Percentiles rank a stretch among this genome's conserved stretches.
These are phyloP conservation scores for Steatornis caripensis DNA, from an alignment of 2,113 vertebrate genomes.

Conservation along the genomic window DNA sequence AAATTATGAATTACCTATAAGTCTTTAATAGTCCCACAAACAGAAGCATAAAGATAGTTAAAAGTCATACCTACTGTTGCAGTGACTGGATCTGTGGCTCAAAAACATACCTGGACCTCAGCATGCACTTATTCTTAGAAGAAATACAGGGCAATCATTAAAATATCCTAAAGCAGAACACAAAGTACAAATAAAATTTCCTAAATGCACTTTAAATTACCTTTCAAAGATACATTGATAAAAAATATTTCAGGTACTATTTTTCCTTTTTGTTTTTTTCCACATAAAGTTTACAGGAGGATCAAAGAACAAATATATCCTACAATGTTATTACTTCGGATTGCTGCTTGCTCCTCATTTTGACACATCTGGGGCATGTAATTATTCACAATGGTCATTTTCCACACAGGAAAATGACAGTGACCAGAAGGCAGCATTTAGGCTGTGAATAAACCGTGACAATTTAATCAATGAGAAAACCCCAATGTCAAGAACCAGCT, in stretches of 20 bases:
- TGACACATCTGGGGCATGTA: slow-evolving; percentile 75
- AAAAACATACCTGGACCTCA: neutral
- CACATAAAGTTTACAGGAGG: neutral
- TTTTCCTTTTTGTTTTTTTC: neutral
- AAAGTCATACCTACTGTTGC: neutral
- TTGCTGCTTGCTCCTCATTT: slow-evolving; percentile 56
- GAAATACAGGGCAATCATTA: neutral
- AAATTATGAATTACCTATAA: neutral
- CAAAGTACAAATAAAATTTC: neutral
- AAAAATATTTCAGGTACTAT: neutral
- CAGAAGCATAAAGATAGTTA: neutral
- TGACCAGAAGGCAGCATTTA: slow-evolving; percentile 73
- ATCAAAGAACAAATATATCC: slow-evolving; percentile 24
- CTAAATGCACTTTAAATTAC: neutral
- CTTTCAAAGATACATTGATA: neutral
- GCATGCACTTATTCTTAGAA: neutral
- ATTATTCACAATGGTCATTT: slow-evolving; percentile 78
- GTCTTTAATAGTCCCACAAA: neutral
- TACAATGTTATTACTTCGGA: slow-evolving; percentile 45
- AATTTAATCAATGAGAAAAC: slow-evolving; percentile 75
- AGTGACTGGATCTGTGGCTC: neutral
- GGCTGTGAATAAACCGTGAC: slow-evolving; percentile 69
- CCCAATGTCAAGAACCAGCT: slow-evolving; percentile 60
- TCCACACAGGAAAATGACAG: slow-evolving; percentile 66
- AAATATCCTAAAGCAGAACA: neutral